Base-by-base conservation (phyloP, 2,797 vertebrate genomes). In the Thamnophis elegans region DNA sequence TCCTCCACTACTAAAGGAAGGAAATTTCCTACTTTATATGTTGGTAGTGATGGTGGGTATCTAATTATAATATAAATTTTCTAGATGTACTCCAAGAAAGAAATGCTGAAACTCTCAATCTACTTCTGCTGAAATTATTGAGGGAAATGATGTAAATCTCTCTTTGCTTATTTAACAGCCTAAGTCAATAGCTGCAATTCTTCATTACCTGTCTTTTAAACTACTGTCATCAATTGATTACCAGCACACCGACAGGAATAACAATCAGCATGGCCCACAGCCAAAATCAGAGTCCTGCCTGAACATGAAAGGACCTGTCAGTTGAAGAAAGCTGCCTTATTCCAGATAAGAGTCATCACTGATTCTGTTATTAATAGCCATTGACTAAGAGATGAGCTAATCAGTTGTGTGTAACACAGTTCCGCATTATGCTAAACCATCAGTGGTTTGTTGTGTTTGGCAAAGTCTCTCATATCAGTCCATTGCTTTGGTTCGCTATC, bases 151-250 rank as follows among this genome's bases (percentile, higher is more conserved):
- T 47, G 89, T 91, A 1, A 82, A 86, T 94, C 95, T 51, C 28
- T 85, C 73, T 90, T 89, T 91, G 1, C 86, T 86, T 90, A 20
- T 93, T 92, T 87, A 60, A 18, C 87, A 92, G 56, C 87, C 94
- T 85, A 90, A 91, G 51, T 65, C 90, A 10, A 42, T 58, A 93
- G 86, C 89, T 91, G 58, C 88, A 85, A 90, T 47, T 0, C 18
- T 26, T 89, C 91, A 87, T 42, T 58, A 14, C 32, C 59, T 92
- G 92, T 62, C 88, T 89, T 93, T 93, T 92, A 93, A 95, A 95
- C 73, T 93, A 78, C 90, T 87, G 91, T 89, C 56, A 85, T 91
- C 94, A 89, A 32, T 92, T 93, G 90, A 87, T 94, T 91, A 90
- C 10, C 85, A 85, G 88, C 26, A 73, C 28, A 10, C 93, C 5